A percentile compares a stretch with the other conserved stretches of the same genome.
Evolutionary conservation across 2,888 invertebrate species (phyloP).

Genomic region (Nesidiocoris tenuis): DNA sequence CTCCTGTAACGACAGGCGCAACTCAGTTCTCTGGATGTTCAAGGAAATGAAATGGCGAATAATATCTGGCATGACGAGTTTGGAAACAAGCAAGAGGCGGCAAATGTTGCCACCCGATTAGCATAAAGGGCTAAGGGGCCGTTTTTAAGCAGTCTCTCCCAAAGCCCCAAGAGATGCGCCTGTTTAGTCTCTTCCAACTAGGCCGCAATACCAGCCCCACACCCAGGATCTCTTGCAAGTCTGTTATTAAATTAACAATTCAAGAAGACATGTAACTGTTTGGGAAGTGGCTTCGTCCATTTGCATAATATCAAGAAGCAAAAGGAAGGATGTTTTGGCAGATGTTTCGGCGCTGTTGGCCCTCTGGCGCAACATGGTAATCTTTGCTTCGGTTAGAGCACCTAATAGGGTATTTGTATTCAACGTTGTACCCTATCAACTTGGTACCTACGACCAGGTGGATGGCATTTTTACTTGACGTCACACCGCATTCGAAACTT

Average conservation of each 20-base stretch:
- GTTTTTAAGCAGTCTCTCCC: conserved; percentile 25
- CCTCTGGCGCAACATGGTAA: conserved; percentile 24
- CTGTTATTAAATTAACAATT: conserved; percentile 46
- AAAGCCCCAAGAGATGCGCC: background rate
- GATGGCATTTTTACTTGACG: background rate
- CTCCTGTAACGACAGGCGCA: background rate
- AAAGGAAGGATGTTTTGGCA: conserved; percentile 41
- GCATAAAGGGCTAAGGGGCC: conserved; percentile 35
- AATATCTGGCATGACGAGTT: too few species aligned
- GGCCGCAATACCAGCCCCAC: conserved; percentile 31
- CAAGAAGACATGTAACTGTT: conserved; percentile 46
- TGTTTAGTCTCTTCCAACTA: background rate
- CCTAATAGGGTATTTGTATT: conserved; percentile 29
- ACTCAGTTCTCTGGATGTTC: background rate
- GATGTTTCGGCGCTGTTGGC: conserved; percentile 28
- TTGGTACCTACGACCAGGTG: background rate
- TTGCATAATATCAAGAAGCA: conserved; percentile 41
- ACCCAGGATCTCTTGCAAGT: conserved; percentile 5
- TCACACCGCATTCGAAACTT: background rate
- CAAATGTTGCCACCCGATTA: conserved; percentile 14
- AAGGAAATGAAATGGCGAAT: background rate
- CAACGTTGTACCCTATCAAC: background rate
- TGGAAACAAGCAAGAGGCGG: background rate
- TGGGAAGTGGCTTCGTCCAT: conserved; percentile 35
- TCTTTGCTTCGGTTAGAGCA: conserved; percentile 18